Percentiles rank a stretch among this genome's conserved stretches.
Evolutionary conservation across 2,797 vertebrate genomes (phyloP).

Genomic region (Galagoides demidoff): DNA sequence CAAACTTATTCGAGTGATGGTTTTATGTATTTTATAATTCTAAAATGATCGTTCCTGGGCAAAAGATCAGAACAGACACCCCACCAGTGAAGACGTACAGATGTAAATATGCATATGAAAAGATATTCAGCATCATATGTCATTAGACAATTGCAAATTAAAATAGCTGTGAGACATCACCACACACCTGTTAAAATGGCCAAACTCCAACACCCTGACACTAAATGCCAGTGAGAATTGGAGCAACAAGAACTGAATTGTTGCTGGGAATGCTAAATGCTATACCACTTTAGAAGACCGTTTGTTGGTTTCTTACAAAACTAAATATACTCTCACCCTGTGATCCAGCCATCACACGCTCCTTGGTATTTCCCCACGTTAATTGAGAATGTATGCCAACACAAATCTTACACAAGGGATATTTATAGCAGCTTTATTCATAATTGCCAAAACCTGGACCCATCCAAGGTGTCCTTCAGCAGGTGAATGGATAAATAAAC

Average conservation of each 20-base stretch:
- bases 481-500: not conserved
- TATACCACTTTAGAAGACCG: not conserved
- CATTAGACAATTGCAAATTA: not conserved
- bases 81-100: not conserved
- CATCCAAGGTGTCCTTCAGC: not conserved
- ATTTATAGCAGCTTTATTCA: not conserved
- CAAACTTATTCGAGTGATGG: not conserved
- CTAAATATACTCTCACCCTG: not conserved
- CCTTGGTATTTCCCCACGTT: not conserved
- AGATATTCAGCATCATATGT: not conserved
- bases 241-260: not conserved
- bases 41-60: not conserved
- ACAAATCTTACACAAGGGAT: not conserved
- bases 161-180: not conserved
- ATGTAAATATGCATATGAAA: not conserved
- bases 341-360: not conserved
- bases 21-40: constrained; percentile 27
- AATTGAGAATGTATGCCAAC: not conserved
- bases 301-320: not conserved
- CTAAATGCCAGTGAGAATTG: not conserved
- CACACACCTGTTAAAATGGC: not conserved
- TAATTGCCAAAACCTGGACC: not conserved
- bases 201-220: not conserved
- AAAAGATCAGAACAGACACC: not conserved
- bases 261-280: not conserved